Conservation (phyloP, 2,888 invertebrate species). For the Eupithecia tripunctaria region DNA sequence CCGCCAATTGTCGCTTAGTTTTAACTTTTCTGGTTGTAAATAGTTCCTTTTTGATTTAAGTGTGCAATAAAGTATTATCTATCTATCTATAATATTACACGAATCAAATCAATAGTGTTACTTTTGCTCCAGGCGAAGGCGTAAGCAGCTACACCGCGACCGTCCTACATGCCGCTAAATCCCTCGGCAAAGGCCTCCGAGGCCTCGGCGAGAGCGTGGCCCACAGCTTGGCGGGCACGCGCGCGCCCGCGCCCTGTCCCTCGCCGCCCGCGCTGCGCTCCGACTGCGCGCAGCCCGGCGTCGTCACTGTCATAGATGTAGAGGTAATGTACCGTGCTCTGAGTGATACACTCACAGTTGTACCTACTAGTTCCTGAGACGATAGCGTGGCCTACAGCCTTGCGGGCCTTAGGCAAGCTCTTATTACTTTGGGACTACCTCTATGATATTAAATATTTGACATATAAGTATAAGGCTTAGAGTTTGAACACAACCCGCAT, state of each 20-base stretch:
- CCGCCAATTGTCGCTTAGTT: too few relatives aligned
- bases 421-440: too few relatives aligned
- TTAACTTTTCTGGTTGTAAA: too few relatives aligned
- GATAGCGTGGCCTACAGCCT: background rate
- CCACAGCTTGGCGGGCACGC: conserved; percentile 90
- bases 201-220: conserved; percentile 96
- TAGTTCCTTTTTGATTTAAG: too few relatives aligned
- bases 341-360: background rate
- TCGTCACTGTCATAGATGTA: conserved; percentile 94
- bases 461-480: too few relatives aligned
- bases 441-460: too few relatives aligned
- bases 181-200: conserved; percentile 94
- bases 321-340: conserved; percentile 79
- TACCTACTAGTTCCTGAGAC: background rate
- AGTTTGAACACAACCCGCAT: too few relatives aligned
- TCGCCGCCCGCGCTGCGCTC: conserved; percentile 70
- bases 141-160: conserved; percentile 96
- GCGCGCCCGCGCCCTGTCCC: conserved; percentile 74
- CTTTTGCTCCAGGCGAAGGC: conserved; percentile 85
- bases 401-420: background rate
- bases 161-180: conserved; percentile 97
- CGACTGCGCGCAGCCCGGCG: conserved; percentile 91
- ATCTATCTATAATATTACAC: too few relatives aligned
- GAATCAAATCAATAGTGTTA: background rate
- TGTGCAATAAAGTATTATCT: too few relatives aligned